Conservation (phyloP, 2,888 invertebrate genomes). For the Papilio demoleus region DNA sequence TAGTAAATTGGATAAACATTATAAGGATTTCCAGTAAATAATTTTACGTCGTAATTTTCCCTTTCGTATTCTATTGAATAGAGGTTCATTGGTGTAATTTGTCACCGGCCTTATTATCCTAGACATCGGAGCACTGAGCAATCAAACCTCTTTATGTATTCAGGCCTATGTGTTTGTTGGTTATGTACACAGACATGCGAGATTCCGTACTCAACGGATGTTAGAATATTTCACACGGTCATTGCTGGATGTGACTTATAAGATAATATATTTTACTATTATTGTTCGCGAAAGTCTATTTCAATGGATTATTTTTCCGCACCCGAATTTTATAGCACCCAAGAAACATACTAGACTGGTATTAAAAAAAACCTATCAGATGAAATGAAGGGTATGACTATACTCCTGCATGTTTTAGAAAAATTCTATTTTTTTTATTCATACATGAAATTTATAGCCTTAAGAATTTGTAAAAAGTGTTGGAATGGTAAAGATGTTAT, state of each 20-base stretch:
- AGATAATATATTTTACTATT: conserved; percentile 13
- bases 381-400: too few relatives aligned
- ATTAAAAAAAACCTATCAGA: too few relatives aligned
- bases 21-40: conserved; percentile 14
- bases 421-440: too few relatives aligned
- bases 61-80: conserved; percentile 42
- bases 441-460: too few relatives aligned
- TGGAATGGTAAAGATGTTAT: too few relatives aligned
- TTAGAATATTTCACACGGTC: conserved; percentile 67
- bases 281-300: too few relatives aligned
- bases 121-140: conserved; percentile 54
- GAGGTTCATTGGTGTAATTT: conserved; percentile 53
- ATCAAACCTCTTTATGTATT: conserved; percentile 56
- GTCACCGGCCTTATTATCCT: conserved; percentile 55
- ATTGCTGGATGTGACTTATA: conserved; percentile 55
- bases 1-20: conserved; percentile 3
- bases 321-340: too few relatives aligned
- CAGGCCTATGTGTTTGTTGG: conserved; percentile 55
- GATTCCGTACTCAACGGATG: conserved; percentile 58
- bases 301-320: too few relatives aligned
- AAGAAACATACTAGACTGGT: too few relatives aligned
- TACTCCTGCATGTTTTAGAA: too few relatives aligned
- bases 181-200: conserved; percentile 58
- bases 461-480: too few relatives aligned
- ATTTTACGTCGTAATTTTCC: conserved; percentile 29